Evolutionary conservation across 2,113 vertebrate genomes (phyloP), one percentile per base, ranked within the genome.

Genomic region (Monopterus albus): DNA sequence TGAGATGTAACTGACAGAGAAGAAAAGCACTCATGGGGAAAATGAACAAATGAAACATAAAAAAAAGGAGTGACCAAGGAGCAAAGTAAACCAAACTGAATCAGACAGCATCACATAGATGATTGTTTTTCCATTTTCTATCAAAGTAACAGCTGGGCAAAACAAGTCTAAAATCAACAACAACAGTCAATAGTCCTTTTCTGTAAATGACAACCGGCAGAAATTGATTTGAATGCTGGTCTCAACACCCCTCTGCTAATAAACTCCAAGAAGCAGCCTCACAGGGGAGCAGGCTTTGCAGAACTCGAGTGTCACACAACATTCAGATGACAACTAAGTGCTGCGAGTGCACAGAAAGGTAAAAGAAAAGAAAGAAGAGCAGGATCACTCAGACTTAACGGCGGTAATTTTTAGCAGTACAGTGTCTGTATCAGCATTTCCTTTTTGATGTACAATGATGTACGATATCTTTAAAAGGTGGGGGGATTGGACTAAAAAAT

Each of bases 401-500:
- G n/a, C n/a, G n/a, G n/a, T n/a, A n/a, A n/a, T n/a, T n/a, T n/a
- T n/a, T n/a, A n/a, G n/a, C n/a, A n/a, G n/a, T n/a, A n/a, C n/a
- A n/a, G n/a, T n/a, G n/a, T n/a, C n/a, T n/a, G n/a, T n/a, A n/a
- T n/a, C n/a, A n/a, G n/a, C n/a, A n/a, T n/a, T n/a, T n/a, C 23
- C 4, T 25, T 42, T 35, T 5, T 20, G 28, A 15, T 10, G 20
- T 28, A 10, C 9, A 47, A 50, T n/a, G n/a, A n/a, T n/a, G n/a
- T n/a, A n/a, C n/a, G n/a, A n/a, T n/a, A n/a, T n/a, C n/a, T n/a
- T n/a, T n/a, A n/a, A n/a, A n/a, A n/a, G n/a, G n/a, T n/a, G n/a
- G n/a, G n/a, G 50, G 17, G 66, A 82, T 47, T 68, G 67, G 72
- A 71, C 43, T 53, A 26, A 36, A 71, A 85, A 81, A 79, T 85